Percentiles rank a stretch among this genome's conserved stretches.
Conservation (phyloP, 2,888 invertebrate genomes). For the Sialis fuliginosa region DNA sequence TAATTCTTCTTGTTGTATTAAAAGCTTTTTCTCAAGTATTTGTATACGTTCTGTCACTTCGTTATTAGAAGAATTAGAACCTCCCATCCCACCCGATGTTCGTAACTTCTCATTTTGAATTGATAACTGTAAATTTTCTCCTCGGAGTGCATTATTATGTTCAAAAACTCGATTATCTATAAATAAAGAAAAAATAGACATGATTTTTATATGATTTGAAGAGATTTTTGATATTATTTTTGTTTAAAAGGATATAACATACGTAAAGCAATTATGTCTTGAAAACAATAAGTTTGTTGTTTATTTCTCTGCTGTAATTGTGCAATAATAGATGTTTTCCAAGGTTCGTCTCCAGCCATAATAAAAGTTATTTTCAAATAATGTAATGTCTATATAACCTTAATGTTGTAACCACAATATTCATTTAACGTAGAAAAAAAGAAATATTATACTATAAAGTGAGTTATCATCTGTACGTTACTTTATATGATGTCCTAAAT, state of each 20-base stretch:
- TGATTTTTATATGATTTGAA: conserved; percentile 1
- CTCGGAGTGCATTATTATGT: conserved; percentile 56
- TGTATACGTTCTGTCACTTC: conserved; percentile 40
- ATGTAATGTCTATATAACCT: no score
- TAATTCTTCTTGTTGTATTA: conserved; percentile 79
- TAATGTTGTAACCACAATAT: no score
- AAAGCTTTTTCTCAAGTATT: conserved; percentile 68
- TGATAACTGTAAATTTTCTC: conserved; percentile 71
- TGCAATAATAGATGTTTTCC: conserved; percentile 52
- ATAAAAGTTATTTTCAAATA: no score
- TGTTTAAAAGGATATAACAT: conserved; percentile 7
- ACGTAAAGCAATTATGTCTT: conserved; percentile 54
- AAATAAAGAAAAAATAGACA: conserved; percentile 16
- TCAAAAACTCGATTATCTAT: conserved; percentile 79
- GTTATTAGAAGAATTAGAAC: conserved; percentile 14
- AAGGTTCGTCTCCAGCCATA: conserved; percentile 26
- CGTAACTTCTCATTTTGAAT: conserved; percentile 71
- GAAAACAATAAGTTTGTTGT: conserved; percentile 55
- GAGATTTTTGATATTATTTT: conserved; percentile 4
- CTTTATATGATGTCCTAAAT: no score
- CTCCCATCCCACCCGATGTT: conserved; percentile 30
- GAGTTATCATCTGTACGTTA: no score
- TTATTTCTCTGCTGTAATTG: conserved; percentile 59
- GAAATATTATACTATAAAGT: no score
- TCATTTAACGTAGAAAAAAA: no score